Evolutionary conservation across 2,113 vertebrate species (phyloP).

Genomic region (Cebus imitator): DNA sequence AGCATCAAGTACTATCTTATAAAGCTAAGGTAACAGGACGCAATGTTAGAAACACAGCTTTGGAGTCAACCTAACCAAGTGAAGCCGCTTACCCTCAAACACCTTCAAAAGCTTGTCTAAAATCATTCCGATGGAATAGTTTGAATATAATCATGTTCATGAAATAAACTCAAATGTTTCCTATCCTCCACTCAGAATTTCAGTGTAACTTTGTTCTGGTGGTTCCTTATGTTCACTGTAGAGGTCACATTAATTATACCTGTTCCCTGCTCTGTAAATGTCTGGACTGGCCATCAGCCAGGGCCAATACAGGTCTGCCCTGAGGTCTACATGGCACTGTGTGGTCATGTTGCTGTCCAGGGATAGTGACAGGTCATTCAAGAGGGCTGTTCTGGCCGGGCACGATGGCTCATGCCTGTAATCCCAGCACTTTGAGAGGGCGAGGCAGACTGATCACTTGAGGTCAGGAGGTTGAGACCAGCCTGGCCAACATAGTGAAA

Average conservation of each 20-base stretch:
- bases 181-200: background rate
- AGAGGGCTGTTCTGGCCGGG: background rate
- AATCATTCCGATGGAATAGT: background rate
- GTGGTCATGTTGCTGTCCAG: background rate
- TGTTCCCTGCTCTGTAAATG: background rate
- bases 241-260: fast-evolving
- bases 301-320: background rate
- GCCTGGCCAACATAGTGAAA: no score
- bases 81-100: background rate
- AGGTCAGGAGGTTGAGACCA: no score
- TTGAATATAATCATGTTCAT: background rate
- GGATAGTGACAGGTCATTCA: background rate
- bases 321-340: background rate
- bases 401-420: no score
- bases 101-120: background rate
- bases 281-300: background rate
- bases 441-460: no score
- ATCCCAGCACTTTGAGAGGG: no score
- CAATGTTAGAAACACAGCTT: background rate
- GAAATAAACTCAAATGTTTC: background rate
- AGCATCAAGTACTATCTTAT: background rate
- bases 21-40: background rate
- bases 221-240: background rate
- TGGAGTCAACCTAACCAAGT: background rate
- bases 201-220: background rate